Conservation (phyloP, 64 coral and sea anemone genomes). For the Porites lutea region DNA sequence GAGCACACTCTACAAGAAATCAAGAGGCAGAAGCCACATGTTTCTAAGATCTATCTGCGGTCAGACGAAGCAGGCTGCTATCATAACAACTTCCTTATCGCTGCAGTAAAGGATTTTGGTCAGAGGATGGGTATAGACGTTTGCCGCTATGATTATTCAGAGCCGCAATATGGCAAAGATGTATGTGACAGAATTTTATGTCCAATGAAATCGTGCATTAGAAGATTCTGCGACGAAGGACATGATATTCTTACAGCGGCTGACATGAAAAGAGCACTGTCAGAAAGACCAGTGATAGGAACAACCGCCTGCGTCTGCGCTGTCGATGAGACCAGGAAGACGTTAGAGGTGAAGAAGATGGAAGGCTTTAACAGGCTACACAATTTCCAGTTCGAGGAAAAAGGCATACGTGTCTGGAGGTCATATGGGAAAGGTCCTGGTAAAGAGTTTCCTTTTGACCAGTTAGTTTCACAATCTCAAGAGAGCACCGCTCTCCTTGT, state of each 20-base stretch:
- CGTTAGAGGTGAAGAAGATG: constrained; percentile 38
- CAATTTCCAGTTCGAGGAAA: constrained; percentile 46
- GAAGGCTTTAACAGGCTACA: constrained; percentile 58
- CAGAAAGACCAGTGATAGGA: constrained; percentile 40
- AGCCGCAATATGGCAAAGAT: constrained; percentile 63
- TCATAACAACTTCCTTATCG: too few species aligned
- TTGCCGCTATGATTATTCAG: constrained; percentile 36
- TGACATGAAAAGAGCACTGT: constrained; percentile 54
- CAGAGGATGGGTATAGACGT: constrained; percentile 10
- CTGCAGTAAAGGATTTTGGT: constrained; percentile 1
- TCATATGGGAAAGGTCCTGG: constrained; percentile 34
- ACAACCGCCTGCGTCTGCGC: constrained; percentile 46
- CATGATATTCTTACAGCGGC: too few species aligned
- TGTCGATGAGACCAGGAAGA: constrained; percentile 17
- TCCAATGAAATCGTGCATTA: constrained; percentile 49
- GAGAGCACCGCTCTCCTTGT: constrained; percentile 52
- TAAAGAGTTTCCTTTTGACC: constrained; percentile 10
- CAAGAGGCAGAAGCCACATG: too few species aligned
- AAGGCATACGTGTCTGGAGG: constrained; percentile 46
- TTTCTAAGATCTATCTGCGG: too few species aligned
- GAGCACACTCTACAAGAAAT: too few species aligned
- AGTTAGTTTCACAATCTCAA: constrained; percentile 44
- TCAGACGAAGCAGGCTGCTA: too few species aligned
- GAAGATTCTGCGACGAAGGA: constrained; percentile 47
- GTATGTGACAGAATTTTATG: constrained; percentile 64